Evolutionary conservation across 2,888 invertebrate genomes (phyloP).

Genomic region (Liposcelis brunnea): DNA sequence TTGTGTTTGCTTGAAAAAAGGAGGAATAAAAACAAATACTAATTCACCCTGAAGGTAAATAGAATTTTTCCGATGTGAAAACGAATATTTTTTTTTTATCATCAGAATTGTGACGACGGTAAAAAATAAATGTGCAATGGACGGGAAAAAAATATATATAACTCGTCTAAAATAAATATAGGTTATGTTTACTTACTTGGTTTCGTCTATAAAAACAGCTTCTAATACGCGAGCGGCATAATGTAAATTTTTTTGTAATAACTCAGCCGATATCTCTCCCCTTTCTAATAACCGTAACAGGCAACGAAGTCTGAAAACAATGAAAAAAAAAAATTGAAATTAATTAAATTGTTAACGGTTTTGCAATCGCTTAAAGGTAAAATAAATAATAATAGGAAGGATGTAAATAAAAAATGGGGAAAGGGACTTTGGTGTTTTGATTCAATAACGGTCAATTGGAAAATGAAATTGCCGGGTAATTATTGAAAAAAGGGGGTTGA

Average conservation of each 20-base stretch:
- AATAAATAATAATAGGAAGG: too few species aligned
- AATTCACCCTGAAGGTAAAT: not conserved
- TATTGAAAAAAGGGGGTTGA: too few species aligned
- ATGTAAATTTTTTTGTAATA: constrained; percentile 79
- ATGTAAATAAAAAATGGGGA: too few species aligned
- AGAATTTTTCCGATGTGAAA: not conserved
- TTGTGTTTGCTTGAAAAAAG: too few species aligned
- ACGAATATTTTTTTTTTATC: not conserved
- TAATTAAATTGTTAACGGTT: too few species aligned
- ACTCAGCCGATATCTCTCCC: constrained; percentile 75
- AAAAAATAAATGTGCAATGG: constrained; percentile 1
- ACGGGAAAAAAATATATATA: too few species aligned
- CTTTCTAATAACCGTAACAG: constrained; percentile 72
- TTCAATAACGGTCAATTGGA: too few species aligned
- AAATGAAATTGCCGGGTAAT: too few species aligned
- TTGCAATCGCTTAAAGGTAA: too few species aligned
- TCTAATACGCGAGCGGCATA: constrained; percentile 87
- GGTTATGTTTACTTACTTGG: constrained; percentile 54
- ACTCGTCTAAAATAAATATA: not conserved
- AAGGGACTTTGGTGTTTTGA: too few species aligned
- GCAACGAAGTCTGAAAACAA: constrained; percentile 63
- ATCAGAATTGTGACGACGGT: not conserved
- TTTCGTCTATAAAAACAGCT: constrained; percentile 84
- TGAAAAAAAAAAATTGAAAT: constrained; percentile 10
- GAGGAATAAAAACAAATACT: too few species aligned